Evolutionary conservation across 1,140 invertebrate genomes (phyloP), one percentile per base, ranked within the genome.

Genomic region (Cotesia typhae): DNA sequence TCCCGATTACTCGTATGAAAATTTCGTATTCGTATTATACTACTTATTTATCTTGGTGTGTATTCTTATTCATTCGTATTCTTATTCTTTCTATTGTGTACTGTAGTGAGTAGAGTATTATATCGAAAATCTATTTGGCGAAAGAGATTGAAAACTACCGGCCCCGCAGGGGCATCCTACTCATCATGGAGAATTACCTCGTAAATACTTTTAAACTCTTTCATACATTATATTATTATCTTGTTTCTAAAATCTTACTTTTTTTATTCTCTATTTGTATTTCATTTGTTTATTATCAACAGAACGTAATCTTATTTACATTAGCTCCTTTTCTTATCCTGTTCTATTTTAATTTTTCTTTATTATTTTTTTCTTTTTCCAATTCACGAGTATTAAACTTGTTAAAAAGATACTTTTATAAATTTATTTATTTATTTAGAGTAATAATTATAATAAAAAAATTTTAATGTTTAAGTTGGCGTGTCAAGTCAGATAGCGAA

Each of bases 131-230:
- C 67, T 72, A 55, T n/a, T 52, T 52, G 59, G 35, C 51, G 60
- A 37, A 63, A 57, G 28, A 70, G 70, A 72, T 72, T 72, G 71
- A 75, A 71, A 70, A 70, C 74, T 75, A 75, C 74, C 74, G 74
- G 74, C 53, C 64, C 20, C 35, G 61, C 55, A 38, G 64, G 35
- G 35, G 41, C 57, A 57, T 60, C 63, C 67, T 57, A 37, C 60
- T 28, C 60, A 71, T 71, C 73, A 47, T 28, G 51, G 14, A 14
- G n/a, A 55, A 66, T 72, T 65, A 66, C 12, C 51, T 47, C 41
- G 41, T 47, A 47, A 47, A 47, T 7, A 47, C 41, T 47, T 47
- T 47, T 47, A 47, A 47, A 47, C 41, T 61, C 53, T 35, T 35
- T 51, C 35, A 41, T 74, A 67, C 59, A 37, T 35, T 59, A 38